A percentile compares a stretch with the other conserved stretches of the same genome.
These are phyloP conservation scores for Paragorgia papillata DNA, from an alignment of 92 coral and sea anemone species.

Conservation along the genomic window DNA sequence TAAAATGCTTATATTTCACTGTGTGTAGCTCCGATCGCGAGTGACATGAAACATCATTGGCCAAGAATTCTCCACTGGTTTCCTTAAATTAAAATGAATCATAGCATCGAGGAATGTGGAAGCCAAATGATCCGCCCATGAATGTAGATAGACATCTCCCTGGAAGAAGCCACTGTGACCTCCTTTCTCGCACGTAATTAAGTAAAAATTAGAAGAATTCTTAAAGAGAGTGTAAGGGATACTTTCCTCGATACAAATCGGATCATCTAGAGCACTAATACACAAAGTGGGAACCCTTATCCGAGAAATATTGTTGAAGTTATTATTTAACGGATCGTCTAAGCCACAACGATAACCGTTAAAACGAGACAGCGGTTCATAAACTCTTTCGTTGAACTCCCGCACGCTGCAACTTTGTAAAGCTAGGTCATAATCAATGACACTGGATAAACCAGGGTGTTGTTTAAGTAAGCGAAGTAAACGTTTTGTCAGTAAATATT, in stretches of 20 bases:
- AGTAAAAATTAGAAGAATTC: constrained; percentile 87
- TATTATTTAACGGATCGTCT: constrained; percentile 47
- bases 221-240: constrained; percentile 95
- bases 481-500: constrained; percentile 80
- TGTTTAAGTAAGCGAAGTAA: constrained; percentile 67
- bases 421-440: constrained; percentile 73
- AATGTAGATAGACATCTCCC: constrained; percentile 63
- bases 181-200: constrained; percentile 85
- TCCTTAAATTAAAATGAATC: constrained; percentile 72
- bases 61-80: constrained; percentile 42
- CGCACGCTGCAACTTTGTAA: constrained; percentile 68
- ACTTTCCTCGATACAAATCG: constrained; percentile 77
- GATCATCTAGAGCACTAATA: constrained; percentile 91
- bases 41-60: constrained; percentile 70
- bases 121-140: constrained; percentile 84
- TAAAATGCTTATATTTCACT: no score
- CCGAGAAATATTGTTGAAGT: constrained; percentile 80
- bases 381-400: constrained; percentile 88
- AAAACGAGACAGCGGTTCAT: constrained; percentile 67
- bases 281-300: constrained; percentile 88
- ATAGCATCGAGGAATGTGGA: constrained; percentile 78
- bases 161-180: constrained; percentile 98
- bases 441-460: constrained; percentile 80
- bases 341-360: constrained; percentile 69
- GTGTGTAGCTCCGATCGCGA: constrained; percentile 86